Percentiles rank a stretch among this genome's conserved stretches.
phyloP scores from a whole-genome alignment of 2,888 invertebrate genomes.

The Brenthis ino region DNA sequence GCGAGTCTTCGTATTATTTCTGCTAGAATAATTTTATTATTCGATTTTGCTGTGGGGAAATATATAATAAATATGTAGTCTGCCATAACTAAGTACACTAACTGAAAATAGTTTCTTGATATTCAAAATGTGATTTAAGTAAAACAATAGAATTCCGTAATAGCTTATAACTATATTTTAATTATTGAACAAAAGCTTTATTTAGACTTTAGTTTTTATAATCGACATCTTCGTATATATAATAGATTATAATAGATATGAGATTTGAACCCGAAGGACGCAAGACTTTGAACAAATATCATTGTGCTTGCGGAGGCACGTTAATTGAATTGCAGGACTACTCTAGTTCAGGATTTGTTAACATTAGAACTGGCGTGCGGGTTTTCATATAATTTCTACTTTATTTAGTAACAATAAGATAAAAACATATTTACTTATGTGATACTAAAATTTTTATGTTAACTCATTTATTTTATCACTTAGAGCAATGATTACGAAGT shows the following conservation, averaged over 20 bases:
- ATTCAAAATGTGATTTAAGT: too few species aligned
- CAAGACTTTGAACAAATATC: slow-evolving; percentile 19
- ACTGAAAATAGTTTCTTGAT: too few species aligned
- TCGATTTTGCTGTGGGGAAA: not conserved
- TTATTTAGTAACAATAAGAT: slow-evolving; percentile 4
- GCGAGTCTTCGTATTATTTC: slow-evolving; percentile 18
- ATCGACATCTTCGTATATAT: too few species aligned
- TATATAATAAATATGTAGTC: not conserved
- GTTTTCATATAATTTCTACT: slow-evolving; percentile 15
- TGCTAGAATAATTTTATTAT: slow-evolving; percentile 9
- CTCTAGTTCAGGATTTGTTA: slow-evolving; percentile 16
- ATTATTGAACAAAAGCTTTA: too few species aligned
- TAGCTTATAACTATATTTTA: too few species aligned
- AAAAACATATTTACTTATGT: not conserved
- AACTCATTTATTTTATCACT: not conserved
- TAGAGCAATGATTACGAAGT: not conserved
- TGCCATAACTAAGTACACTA: too few species aligned
- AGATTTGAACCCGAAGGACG: slow-evolving; percentile 12
- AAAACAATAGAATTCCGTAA: too few species aligned
- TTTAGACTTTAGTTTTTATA: too few species aligned
- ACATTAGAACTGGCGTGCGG: slow-evolving; percentile 14
- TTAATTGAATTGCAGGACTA: slow-evolving; percentile 20
- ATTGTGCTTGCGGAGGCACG: slow-evolving; percentile 21
- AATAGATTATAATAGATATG: not conserved
- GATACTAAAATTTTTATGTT: not conserved